Evolutionary conservation across 2,113 vertebrate species (phyloP).

Genomic region (Microtus ochrogaster): DNA sequence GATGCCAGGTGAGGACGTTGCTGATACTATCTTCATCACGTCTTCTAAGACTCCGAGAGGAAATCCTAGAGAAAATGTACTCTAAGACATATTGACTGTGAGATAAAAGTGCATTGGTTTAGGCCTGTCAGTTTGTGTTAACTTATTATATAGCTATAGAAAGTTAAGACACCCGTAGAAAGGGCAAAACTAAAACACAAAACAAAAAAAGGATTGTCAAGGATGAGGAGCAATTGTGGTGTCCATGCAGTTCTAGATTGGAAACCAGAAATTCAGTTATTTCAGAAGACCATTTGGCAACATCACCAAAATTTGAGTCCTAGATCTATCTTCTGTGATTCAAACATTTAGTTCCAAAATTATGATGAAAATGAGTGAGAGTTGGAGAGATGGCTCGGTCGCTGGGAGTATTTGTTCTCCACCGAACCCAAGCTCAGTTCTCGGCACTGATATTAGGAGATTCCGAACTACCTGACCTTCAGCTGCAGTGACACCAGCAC

Average conservation of each 20-base stretch:
- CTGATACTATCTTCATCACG: not conserved
- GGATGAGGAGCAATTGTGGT: not conserved
- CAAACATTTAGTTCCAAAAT: not conserved
- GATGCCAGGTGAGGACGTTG: not conserved
- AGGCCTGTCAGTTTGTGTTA: not conserved
- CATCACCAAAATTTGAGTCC: not conserved
- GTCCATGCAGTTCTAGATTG: not conserved
- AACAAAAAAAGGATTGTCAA: not conserved
- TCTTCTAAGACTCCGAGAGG: not conserved
- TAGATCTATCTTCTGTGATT: not conserved
- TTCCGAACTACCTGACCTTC: not conserved
- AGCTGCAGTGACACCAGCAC: not conserved
- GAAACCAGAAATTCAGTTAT: not conserved
- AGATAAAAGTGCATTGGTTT: not conserved
- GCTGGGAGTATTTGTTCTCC: not conserved
- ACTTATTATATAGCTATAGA: not conserved
- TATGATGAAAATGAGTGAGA: not conserved
- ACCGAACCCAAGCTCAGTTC: not conserved
- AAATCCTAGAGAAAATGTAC: not conserved
- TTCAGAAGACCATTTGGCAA: conserved; percentile 52
- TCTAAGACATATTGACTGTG: not conserved
- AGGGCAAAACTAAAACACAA: not conserved
- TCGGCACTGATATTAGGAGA: not conserved
- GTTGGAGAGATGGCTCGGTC: not conserved
- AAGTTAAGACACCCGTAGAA: not conserved